Base-by-base conservation (phyloP, 2,797 vertebrate species). In the Linurgus olivaceus region DNA sequence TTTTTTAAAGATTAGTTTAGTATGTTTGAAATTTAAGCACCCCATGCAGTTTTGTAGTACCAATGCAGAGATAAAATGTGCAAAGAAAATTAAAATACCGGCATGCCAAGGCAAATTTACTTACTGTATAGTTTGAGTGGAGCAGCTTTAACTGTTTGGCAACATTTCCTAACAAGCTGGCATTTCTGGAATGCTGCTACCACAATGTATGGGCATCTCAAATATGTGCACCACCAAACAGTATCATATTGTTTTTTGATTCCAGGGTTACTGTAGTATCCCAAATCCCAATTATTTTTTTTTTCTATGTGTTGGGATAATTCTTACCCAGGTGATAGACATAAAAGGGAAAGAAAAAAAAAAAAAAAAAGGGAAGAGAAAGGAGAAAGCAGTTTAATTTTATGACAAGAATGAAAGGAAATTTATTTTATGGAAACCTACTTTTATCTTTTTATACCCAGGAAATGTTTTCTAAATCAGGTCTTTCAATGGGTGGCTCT, bases 21-120 rank as follows among this genome's bases (percentile, higher is more conserved):
- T 80, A 20, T 67, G 8, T 44, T 96, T 94, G 90, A 94, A 94
- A 40, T 91, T 95, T 91, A 96, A 96, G 89, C 33, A 94, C 61
- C 45, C 5, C n/a, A 71, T 70, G 48, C 11, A 77, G 48, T 74
- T 92, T 80, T 54, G 28, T 66, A 70, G 17, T 48, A 86, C 35
- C 3, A 35, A 40, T 57, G 37, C 20, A 81, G 29, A 71, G 85
- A 92, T 74, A 88, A 78, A 86, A 74, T 63, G 24, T 66, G 21
- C 20, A 67, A 95, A 71, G 68, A 38, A 62, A 85, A 93, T 77
- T 5, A 85, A 90, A 93, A 84, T 19, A 76, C 62, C 47, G 25
- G 11, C 40, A 90, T 61, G 8, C 3, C 24, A 59, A 82, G 86
- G 13, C 55, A 65, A 70, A 84, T 51, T 63, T 85, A 47, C 62